Evolutionary conservation across 2,888 invertebrate genomes (phyloP).

Genomic region (Amorpha juglandis): DNA sequence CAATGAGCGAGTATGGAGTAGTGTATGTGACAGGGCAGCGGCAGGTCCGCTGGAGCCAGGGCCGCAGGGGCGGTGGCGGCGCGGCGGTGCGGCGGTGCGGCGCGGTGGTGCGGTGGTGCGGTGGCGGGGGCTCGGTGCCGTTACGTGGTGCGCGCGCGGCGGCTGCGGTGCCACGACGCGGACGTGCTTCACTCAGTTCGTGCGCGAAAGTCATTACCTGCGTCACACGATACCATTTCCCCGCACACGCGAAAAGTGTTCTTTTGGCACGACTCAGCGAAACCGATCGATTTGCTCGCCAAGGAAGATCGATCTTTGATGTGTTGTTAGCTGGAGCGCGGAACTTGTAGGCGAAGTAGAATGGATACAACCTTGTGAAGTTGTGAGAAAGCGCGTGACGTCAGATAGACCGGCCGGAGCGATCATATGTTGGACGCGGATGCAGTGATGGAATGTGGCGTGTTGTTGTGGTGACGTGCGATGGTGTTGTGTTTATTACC

Average conservation of each 20-base stretch:
- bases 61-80: conserved; percentile 43
- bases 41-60: conserved; percentile 53
- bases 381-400: conserved; percentile 81
- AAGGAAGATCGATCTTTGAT: conserved; percentile 51
- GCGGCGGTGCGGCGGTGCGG: conserved; percentile 41
- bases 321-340: conserved; percentile 48
- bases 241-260: conserved; percentile 68
- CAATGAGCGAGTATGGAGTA: conserved; percentile 36
- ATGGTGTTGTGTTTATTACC: conserved; percentile 73
- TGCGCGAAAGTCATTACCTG: conserved; percentile 83
- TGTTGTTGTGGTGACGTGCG: conserved; percentile 78
- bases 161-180: conserved; percentile 72
- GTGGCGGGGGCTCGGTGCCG: conserved; percentile 46
- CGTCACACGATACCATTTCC: conserved; percentile 76
- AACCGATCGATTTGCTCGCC: conserved; percentile 59
- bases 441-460: conserved; percentile 83
- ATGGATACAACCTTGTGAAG: conserved; percentile 67
- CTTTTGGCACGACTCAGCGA: conserved; percentile 54
- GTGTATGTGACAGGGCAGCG: conserved; percentile 41
- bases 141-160: conserved; percentile 46
- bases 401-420: conserved; percentile 75
- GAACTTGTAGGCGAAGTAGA: conserved; percentile 39
- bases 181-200: conserved; percentile 84
- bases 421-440: conserved; percentile 84
- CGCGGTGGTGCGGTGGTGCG: conserved; percentile 53